Evolutionary conservation across 2,888 invertebrate genomes (phyloP).

Genomic region (Cephonodes hylas): DNA sequence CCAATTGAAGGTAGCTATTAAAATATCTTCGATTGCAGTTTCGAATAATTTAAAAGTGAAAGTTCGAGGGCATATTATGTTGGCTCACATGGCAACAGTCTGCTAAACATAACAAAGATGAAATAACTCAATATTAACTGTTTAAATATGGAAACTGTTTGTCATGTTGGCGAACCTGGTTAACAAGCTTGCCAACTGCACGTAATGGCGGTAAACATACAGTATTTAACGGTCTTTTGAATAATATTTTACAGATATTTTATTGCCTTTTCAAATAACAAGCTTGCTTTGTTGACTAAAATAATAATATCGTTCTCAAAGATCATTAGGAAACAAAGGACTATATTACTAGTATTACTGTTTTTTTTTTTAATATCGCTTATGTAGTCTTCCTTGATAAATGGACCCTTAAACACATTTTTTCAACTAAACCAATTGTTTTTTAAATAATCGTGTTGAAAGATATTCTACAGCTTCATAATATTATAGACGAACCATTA

Average conservation of each 20-base stretch:
- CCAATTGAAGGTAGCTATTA: conserved; percentile 11
- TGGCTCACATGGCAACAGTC: neutral
- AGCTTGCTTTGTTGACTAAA: neutral
- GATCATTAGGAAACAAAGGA: neutral
- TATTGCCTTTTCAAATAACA: neutral
- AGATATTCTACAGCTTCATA: too few species aligned
- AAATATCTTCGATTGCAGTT: conserved; percentile 7
- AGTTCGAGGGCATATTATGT: conserved; percentile 7
- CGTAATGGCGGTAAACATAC: neutral
- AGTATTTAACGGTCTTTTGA: neutral
- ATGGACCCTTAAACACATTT: too few species aligned
- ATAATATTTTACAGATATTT: too few species aligned
- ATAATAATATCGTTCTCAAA: neutral
- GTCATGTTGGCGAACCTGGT: neutral
- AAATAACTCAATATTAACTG: neutral
- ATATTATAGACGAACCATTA: too few species aligned
- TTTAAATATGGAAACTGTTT: neutral
- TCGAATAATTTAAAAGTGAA: conserved; percentile 10
- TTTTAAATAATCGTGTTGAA: too few species aligned
- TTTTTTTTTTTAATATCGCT: too few species aligned
- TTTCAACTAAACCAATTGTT: too few species aligned
- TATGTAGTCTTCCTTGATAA: too few species aligned
- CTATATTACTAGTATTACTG: too few species aligned
- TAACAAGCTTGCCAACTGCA: neutral
- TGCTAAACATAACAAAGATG: neutral